phyloP scores from a whole-genome alignment of 2,888 invertebrate genomes.

The Esperia sulphurella region DNA sequence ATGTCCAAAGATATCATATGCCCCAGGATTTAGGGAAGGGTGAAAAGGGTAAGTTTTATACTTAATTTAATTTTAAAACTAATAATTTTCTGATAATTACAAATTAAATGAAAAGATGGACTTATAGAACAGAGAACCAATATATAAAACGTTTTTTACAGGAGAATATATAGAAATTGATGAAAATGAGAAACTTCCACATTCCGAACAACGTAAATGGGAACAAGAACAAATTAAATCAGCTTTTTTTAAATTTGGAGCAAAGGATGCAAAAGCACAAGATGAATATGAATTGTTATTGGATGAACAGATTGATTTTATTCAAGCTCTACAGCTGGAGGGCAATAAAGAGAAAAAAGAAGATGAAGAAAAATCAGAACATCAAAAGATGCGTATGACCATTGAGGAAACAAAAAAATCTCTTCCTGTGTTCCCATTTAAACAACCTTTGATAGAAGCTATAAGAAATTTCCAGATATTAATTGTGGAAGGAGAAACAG shows the following conservation, averaged over 20 bases:
- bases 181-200: constrained; percentile 89
- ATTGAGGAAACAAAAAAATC: constrained; percentile 95
- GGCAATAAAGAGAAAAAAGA: constrained; percentile 82
- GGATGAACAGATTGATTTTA: constrained; percentile 98
- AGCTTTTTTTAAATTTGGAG: constrained; percentile 95
- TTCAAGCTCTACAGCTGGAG: constrained; percentile 91
- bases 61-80: no score
- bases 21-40: constrained; percentile 91
- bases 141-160: constrained; percentile 31
- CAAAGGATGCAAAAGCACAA: constrained; percentile 87
- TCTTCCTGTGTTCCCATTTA: constrained; percentile 96
- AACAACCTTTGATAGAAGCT: constrained; percentile 92
- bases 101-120: no score
- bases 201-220: constrained; percentile 96
- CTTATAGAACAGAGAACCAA: no score
- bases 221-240: constrained; percentile 97
- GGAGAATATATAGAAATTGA: constrained; percentile 91
- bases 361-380: constrained; percentile 82
- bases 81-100: no score
- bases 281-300: constrained; percentile 95
- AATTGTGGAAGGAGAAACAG: constrained; percentile 99
- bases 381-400: constrained; percentile 83
- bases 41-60: constrained; percentile 70
- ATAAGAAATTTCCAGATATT: constrained; percentile 93
- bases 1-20: constrained; percentile 96